A percentile compares a stretch with the other conserved stretches of the same genome.
Evolutionary conservation across 2,113 vertebrate species (phyloP).

Genomic region (Spheniscus mendiculus): DNA sequence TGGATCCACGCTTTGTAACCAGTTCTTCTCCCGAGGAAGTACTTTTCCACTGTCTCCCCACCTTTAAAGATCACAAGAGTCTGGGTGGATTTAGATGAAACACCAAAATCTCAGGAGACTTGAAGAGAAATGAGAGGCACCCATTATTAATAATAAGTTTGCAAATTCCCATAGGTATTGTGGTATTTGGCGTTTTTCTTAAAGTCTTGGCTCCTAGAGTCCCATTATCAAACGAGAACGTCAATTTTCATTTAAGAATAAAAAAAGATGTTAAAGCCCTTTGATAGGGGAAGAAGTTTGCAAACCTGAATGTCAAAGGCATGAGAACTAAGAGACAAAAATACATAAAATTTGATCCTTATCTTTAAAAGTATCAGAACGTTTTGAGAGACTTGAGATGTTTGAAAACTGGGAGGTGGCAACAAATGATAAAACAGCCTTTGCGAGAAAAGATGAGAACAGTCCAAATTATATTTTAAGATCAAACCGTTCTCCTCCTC

Average conservation of each 20-base stretch:
- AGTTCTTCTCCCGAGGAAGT: neutral
- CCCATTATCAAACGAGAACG: constrained; percentile 18
- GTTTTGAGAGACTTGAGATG: constrained; percentile 27
- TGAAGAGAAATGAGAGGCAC: neutral
- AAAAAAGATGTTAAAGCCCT: constrained; percentile 19
- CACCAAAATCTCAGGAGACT: neutral
- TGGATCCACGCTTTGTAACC: neutral
- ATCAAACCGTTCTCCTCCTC: constrained; percentile 41
- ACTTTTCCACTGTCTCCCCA: neutral
- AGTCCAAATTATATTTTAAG: constrained; percentile 50
- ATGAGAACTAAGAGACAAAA: constrained; percentile 57
- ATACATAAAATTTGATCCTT: constrained; percentile 53
- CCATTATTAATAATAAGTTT: constrained; percentile 11
- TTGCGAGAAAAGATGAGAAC: constrained; percentile 44
- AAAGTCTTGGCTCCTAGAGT: constrained; percentile 25
- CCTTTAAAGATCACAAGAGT: constrained; percentile 43
- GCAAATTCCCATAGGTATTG: constrained; percentile 17
- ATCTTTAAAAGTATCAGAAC: constrained; percentile 58
- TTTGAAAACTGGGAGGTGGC: constrained; percentile 57
- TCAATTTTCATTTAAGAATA: constrained; percentile 29
- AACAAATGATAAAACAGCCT: constrained; percentile 51
- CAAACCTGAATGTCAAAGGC: constrained; percentile 55
- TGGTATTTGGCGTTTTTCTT: constrained; percentile 54
- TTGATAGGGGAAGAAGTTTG: constrained; percentile 30
- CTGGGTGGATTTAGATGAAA: constrained; percentile 40